Evolutionary conservation across 2,888 invertebrate species (phyloP), one percentile per base, ranked within the genome.

Genomic region (Chalcosyrphus nemorum): DNA sequence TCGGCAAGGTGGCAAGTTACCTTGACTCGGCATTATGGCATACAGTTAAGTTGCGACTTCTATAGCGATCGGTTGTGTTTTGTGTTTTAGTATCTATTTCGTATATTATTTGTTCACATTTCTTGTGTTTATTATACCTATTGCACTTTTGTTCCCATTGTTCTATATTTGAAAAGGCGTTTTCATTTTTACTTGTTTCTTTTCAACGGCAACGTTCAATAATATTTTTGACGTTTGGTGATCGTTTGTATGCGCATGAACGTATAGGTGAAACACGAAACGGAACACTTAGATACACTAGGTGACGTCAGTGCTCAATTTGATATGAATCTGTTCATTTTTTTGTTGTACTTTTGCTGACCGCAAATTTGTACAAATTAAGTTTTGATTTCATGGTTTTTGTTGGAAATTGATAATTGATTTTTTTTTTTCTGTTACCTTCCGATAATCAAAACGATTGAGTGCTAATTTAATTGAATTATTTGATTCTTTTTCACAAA

Each of bases 21-120:
- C 50, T 82, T 74, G 61, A 54, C 65, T 78, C 59, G 32, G 19
- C 24, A 32, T 56, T 50, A 72, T 54, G 52, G 72, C 68, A 66
- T 43, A 59, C 82, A 82, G 82, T 82, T 61, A 72, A 66, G 72
- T 68, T 54, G 72, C 68, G 72, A 50, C 82, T 78, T 82, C 43
- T 56, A 52, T 17, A 45, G 59, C 68, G 82, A 56, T 72, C 82
- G 82, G 82, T 77, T 74, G 82, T 82, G 77, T 77, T 47, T 61
- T 82, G 71, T 19, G 71, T 78, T 82, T 71, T 52, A 35, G 45
- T 56, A 57, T 19, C n/a, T 21, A 43, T 56, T 71, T 29, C 45
- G 50, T 45, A 24, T 47, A 47, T 81, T 63, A 56, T n/a, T n/a
- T n/a, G 29, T 65, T 70, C 43, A 7, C 11, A 43, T 11, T 54